A percentile compares a stretch with the other conserved stretches of the same genome.
Conservation (phyloP, 1,140 invertebrate species). For the Drosophila lacertosa region DNA sequence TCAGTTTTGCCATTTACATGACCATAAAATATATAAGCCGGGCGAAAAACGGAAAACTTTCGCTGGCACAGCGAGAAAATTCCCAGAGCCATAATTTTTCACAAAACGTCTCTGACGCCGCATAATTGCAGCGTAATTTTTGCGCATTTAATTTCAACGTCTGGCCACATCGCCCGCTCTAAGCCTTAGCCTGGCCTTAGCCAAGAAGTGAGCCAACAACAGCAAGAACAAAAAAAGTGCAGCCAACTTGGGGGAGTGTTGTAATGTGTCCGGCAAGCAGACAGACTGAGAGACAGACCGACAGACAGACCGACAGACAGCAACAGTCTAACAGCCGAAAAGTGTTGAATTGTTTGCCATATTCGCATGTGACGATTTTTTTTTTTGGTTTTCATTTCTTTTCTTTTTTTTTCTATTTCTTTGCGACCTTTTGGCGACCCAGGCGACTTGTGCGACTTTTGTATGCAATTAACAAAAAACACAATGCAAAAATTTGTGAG, state of each 20-base stretch:
- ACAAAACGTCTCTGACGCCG: constrained; percentile 69
- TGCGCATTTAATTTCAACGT: constrained; percentile 71
- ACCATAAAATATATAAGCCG: constrained; percentile 59
- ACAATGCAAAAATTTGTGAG: constrained; percentile 44
- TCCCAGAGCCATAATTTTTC: constrained; percentile 74
- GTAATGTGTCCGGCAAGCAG: constrained; percentile 1
- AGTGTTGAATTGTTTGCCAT: constrained; percentile 41
- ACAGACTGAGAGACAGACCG: too few species aligned
- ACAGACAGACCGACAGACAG: not conserved
- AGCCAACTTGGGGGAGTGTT: constrained; percentile 27
- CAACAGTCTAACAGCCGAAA: constrained; percentile 1
- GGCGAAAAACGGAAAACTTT: constrained; percentile 50
- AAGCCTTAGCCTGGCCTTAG: constrained; percentile 73
- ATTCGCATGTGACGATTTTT: constrained; percentile 54
- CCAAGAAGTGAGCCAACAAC: constrained; percentile 14
- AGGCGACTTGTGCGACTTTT: constrained; percentile 26
- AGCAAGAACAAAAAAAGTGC: constrained; percentile 12
- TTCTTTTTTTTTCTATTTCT: constrained; percentile 12
- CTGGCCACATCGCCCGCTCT: constrained; percentile 37
- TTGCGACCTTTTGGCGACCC: constrained; percentile 36
- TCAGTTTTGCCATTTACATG: constrained; percentile 60
- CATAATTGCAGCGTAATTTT: constrained; percentile 78
- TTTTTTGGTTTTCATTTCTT: constrained; percentile 10
- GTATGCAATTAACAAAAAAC: constrained; percentile 57
- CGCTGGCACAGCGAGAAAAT: constrained; percentile 56